Evolutionary conservation across 2,797 vertebrate species (phyloP), one percentile per base, ranked within the genome.

Genomic region (Chaenodraco wilsoni): DNA sequence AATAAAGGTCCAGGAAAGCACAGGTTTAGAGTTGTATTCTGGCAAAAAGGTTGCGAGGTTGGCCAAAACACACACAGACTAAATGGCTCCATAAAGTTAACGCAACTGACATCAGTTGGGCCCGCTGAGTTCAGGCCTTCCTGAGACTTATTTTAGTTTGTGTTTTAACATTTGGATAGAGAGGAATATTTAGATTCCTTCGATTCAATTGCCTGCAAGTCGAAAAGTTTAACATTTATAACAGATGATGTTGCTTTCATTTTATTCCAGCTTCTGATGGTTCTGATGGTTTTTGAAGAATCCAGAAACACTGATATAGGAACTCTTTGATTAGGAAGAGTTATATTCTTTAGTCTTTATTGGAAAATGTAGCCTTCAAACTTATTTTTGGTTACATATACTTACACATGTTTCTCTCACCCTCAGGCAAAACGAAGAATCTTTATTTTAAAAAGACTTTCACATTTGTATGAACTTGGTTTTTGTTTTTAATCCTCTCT

Each of bases 41-140:
- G 64, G 66, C 59, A 69, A 50, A 72, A 71, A 41, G 19, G 52
- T 50, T 27, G 31, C 9, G 7, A 40, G 4, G 12, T 37, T 48
- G 44, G 69, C 85, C 79, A 87, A 78, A 78, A 60, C 44, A 65
- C 67, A 72, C 71, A 78, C 23, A 83, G 69, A 84, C 81, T 57
- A 67, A 85, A 76, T 11, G 81, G 77, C 73, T 80, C 76, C 73
- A 76, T 57, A 76, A 23, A 74, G 49, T 71, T 50, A 64, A 14
- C 64, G 67, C 60, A 60, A 54, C 23, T 37, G 69, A 76, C 65
- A 64, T 13, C 15, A 45, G 64, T 80, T 48, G 21, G 3, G 9
- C n/a, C 10, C 0, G 0, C 14, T 63, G 61, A 51, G 56, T 68
- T 74, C 46, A 62, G 41, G 17, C 52, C 0, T 54, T 73, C 70